Conservation (phyloP, 2,113 vertebrate genomes). For the Thamnophis sirtalis region DNA sequence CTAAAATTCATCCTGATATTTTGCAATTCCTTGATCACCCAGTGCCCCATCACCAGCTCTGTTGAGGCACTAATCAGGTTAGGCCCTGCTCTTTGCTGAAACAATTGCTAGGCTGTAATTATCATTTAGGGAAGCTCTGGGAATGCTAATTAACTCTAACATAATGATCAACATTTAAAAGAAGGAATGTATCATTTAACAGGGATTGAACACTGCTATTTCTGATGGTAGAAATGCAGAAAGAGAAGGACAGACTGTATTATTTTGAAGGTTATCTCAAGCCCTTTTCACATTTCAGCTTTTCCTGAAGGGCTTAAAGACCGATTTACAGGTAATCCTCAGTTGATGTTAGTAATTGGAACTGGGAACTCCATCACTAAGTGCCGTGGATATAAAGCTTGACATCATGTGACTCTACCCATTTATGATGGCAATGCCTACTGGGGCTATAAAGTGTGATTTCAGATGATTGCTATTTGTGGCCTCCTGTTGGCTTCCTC, state of each 20-base stretch:
- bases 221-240: not conserved
- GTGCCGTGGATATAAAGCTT: not conserved
- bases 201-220: slow-evolving; percentile 12
- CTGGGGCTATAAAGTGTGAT: not conserved
- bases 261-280: not conserved
- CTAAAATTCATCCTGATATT: fast-evolving
- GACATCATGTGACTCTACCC: not conserved
- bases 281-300: not conserved
- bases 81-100: slow-evolving; percentile 26
- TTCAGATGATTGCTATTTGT: not conserved
- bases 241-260: not conserved
- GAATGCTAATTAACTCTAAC: slow-evolving; percentile 61
- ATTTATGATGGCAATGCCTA: not conserved
- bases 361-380: not conserved
- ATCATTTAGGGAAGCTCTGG: slow-evolving; percentile 40
- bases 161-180: slow-evolving; percentile 54
- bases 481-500: not conserved
- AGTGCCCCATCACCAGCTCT: fast-evolving
- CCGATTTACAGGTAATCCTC: not conserved
- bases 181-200: slow-evolving; percentile 13
- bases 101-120: slow-evolving; percentile 68
- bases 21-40: fast-evolving
- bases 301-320: not conserved
- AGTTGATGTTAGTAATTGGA: not conserved
- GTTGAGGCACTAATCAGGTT: slow-evolving; percentile 36